These are phyloP conservation scores for Xylocopa sonorina DNA, from an alignment of 1,140 invertebrate species.

Conservation along the genomic window DNA sequence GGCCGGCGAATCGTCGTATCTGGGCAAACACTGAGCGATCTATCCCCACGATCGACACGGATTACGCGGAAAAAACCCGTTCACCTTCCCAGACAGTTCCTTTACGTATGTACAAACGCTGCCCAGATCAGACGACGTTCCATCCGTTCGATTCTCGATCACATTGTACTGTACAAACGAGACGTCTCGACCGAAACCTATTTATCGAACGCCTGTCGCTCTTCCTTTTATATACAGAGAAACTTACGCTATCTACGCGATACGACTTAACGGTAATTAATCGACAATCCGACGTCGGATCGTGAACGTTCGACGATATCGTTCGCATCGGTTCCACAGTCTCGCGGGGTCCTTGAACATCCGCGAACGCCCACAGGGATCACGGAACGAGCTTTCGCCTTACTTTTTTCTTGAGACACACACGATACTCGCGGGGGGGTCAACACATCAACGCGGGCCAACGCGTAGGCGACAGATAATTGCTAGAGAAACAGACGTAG, in stretches of 20 bases:
- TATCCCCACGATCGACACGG: neutral
- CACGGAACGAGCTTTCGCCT: neutral
- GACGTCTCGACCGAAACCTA: conserved; percentile 35
- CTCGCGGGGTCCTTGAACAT: neutral
- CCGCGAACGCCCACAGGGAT: neutral
- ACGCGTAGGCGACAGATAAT: neutral
- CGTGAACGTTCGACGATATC: neutral
- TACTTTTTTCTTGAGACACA: neutral
- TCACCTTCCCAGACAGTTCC: neutral
- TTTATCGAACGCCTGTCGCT: neutral
- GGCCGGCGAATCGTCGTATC: conserved; percentile 1
- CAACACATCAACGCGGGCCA: neutral
- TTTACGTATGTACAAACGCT: conserved; percentile 55
- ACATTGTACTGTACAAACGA: conserved; percentile 59
- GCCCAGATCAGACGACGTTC: conserved; percentile 39
- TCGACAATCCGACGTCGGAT: neutral
- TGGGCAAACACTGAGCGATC: conserved; percentile 15
- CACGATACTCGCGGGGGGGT: neutral
- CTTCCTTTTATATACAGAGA: conserved; percentile 51
- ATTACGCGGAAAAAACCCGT: neutral
- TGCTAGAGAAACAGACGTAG: conserved; percentile 15
- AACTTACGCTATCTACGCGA: conserved; percentile 30
- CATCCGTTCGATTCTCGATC: conserved; percentile 1
- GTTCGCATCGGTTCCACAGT: neutral
- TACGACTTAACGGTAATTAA: conserved; percentile 24